Evolutionary conservation across 2,113 vertebrate species (phyloP), one percentile per base, ranked within the genome.

Genomic region (Solenodon paradoxus): DNA sequence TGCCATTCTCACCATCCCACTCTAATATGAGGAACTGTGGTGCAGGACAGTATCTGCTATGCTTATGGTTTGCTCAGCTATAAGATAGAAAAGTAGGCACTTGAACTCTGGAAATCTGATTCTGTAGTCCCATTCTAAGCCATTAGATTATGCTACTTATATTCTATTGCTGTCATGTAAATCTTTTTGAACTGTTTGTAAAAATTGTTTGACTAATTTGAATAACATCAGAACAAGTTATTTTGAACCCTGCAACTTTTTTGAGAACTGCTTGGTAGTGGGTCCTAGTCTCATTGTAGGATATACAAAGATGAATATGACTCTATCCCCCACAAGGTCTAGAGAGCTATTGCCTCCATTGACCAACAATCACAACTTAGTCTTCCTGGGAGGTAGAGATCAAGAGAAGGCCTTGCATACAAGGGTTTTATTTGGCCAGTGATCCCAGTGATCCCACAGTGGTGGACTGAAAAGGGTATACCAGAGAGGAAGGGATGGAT

Each of bases 21-120:
- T 66, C 66, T 59, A n/a, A 16, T 63, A 32, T 6, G 51, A 90
- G 49, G 13, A 59, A 28, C 15, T 5, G 2, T 53, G 42, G 13
- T 40, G 16, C 17, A 57, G 9, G 35, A 55, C 16, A 2, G 6
- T 12, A 16, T 1, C 7, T 3, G 0, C 24, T 1, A 1, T 13
- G 5, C 20, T 19, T 30, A 38, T 45, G n/a, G 11, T 13, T 32
- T 4, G 20, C 42, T 3, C 11, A 51, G 64, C 16, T 61, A 4
- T 28, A 71, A 59, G 75, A 13, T 45, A 64, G 35, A 42, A 42
- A 32, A 66, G 24, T 10, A 30, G 47, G 47, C 11, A 20, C 24
- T 15, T 1, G 12, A 35, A 38, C 17, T 8, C 10, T 38, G 22
- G 38, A 1, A 7, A 6, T 47, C 24, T 15, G 20, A 75, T 10